phyloP scores from a whole-genome alignment of 2,797 vertebrate species.

The Staurois parvus region DNA sequence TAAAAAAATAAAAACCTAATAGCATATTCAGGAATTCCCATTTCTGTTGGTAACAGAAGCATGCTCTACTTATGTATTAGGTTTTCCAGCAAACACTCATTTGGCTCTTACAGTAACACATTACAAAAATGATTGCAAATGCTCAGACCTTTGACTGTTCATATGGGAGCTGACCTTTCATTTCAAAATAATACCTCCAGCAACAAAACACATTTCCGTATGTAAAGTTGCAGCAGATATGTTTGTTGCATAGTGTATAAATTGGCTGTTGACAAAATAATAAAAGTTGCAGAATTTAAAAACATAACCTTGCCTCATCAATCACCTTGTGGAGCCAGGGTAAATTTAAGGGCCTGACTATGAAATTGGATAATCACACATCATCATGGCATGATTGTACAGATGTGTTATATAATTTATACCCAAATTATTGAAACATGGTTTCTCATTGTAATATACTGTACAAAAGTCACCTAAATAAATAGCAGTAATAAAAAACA shows the following conservation, averaged over 20 bases:
- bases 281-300: conserved; percentile 19
- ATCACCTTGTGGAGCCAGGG: neutral
- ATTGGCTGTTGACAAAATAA: conserved; percentile 42
- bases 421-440: neutral
- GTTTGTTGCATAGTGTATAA: conserved; percentile 8
- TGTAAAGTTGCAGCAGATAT: conserved; percentile 19
- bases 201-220: conserved; percentile 25
- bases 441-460: neutral
- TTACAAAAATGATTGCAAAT: conserved; percentile 40
- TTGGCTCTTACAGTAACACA: conserved; percentile 41
- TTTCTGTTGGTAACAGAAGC: conserved; percentile 8
- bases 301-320: conserved; percentile 27
- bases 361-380: conserved; percentile 37
- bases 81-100: conserved; percentile 28
- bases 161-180: conserved; percentile 40
- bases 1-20: neutral
- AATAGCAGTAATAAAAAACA: neutral
- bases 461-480: neutral
- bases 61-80: neutral
- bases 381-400: conserved; percentile 11
- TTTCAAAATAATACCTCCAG: conserved; percentile 33
- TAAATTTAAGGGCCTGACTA: neutral
- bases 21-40: conserved; percentile 21
- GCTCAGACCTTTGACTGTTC: conserved; percentile 47
- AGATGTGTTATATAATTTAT: conserved; percentile 19